These are phyloP conservation scores for Bombus difficillimus DNA, from an alignment of 1,140 invertebrate species.

Conservation along the genomic window DNA sequence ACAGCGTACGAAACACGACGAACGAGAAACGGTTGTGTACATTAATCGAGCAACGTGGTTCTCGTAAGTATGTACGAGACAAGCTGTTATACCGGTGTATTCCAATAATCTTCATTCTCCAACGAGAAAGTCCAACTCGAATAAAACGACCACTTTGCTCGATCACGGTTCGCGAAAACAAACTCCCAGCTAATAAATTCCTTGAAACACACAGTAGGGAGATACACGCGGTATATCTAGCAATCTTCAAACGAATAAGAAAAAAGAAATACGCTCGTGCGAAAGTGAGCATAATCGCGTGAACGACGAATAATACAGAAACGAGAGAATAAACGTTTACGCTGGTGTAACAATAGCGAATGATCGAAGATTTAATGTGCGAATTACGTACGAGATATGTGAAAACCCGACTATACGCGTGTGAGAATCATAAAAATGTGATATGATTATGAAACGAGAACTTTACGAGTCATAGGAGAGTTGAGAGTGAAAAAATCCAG, in stretches of 20 bases:
- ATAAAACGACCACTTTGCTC: background rate
- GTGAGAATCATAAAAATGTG: too few relatives aligned
- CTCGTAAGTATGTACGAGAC: slow-evolving; percentile 4
- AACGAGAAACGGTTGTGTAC: background rate
- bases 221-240: background rate
- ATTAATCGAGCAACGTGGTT: background rate
- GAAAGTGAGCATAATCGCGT: too few relatives aligned
- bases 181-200: background rate
- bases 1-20: background rate
- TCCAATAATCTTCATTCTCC: slow-evolving; percentile 14
- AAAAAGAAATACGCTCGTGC: background rate
- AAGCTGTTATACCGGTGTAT: background rate
- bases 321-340: background rate
- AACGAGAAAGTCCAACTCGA: background rate
- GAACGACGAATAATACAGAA: background rate
- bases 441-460: background rate
- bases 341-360: background rate
- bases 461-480: background rate
- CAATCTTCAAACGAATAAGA: background rate
- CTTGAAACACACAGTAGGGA: background rate
- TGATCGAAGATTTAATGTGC: background rate
- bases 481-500: background rate
- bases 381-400: background rate
- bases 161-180: background rate
- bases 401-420: background rate